Base-by-base conservation (phyloP, 2,888 invertebrate species). In the Glaucopsyche alexis region DNA sequence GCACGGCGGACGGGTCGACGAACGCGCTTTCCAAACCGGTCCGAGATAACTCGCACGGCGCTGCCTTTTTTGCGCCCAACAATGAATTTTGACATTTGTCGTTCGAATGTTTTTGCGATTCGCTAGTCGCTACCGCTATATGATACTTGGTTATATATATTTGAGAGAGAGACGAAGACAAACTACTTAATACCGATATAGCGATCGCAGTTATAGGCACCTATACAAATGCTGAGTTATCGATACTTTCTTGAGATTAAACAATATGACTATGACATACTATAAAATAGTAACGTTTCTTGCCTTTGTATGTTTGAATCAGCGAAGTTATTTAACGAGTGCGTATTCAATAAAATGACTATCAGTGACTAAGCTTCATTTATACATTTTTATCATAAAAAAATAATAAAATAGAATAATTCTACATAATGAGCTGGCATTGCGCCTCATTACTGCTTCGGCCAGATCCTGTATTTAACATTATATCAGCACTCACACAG, bases 21-120 rank as follows among this genome's bases (percentile, higher is more conserved):
- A 83, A 88, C 72, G 72, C 85, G 85, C 91, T 90, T 91, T 91
- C 90, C 84, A 90, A 91, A 90, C 91, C 84, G 79, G 90, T 90
- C 83, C 81, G 40, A 66, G 84, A 82, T 84, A 86, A 85, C 82
- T 81, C 84, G 82, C 81, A 80, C 80, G 82, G 81, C 81, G 78
- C 80, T 80, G 80, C 81, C 69, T 69, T 69, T 69, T 69, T 69
- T 69, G 69, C 49, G 13, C 16, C 47, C 49, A 69, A 69, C 69
- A 69, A 69, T 69, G 69, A 69, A 69, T 49, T 69, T 69, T 69
- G 69, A 69, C 69, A 69, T 69, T 69, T 69, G 69, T 69, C 69
- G 19, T 49, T 69, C 69, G 49, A 49, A 69, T 69, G n/a, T 49
- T 69, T 69, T 47, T 16, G 47, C 69, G 47, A 49, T 45, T 42